These are phyloP conservation scores for Ictalurus punctatus DNA, from an alignment of 2,113 vertebrate species.

Conservation along the genomic window DNA sequence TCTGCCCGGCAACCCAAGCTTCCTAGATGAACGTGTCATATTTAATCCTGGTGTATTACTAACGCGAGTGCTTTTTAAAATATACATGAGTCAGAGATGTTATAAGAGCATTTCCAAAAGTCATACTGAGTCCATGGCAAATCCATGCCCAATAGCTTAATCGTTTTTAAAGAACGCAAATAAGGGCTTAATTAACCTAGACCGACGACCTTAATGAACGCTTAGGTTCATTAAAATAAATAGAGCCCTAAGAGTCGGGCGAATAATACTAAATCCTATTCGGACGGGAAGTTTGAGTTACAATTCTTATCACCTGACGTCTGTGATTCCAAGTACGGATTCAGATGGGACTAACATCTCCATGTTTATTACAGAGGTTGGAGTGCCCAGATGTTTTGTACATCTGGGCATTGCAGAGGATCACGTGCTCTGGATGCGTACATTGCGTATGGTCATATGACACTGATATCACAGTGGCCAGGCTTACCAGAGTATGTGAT, in stretches of 20 bases:
- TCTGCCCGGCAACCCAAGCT: constrained; percentile 64
- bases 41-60: constrained; percentile 45
- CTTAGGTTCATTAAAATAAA: neutral
- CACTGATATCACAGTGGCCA: too few relatives aligned
- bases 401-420: too few relatives aligned
- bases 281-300: too few relatives aligned
- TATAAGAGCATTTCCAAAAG: neutral
- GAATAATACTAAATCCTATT: neutral
- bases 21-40: neutral
- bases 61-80: constrained; percentile 21
- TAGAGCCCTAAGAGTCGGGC: neutral
- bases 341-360: too few relatives aligned
- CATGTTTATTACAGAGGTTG: too few relatives aligned
- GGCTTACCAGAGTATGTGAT: too few relatives aligned
- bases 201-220: neutral
- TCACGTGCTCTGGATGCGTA: too few relatives aligned
- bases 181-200: neutral
- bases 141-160: neutral
- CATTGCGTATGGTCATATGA: too few relatives aligned
- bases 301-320: too few relatives aligned
- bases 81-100: constrained; percentile 32
- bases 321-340: too few relatives aligned
- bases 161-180: neutral
- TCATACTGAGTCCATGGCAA: neutral
- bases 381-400: too few relatives aligned